Conservation (phyloP, 2,888 invertebrate genomes). For the Clistopyga incitator region DNA sequence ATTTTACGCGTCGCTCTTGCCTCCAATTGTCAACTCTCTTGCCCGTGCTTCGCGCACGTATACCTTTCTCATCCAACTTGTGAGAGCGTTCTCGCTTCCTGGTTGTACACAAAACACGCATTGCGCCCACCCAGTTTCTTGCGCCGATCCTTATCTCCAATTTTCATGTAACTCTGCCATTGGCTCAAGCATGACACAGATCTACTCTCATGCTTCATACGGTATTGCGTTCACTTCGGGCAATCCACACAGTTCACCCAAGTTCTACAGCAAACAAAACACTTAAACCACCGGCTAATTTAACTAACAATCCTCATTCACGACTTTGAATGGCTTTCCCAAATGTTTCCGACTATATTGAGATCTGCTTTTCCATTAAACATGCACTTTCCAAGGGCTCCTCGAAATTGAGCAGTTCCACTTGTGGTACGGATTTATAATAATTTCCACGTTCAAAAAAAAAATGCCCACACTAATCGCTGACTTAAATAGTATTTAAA, state of each 20-base stretch:
- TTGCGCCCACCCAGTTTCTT: conserved; percentile 29
- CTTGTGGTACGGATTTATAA: background rate
- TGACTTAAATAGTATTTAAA: too few relatives aligned
- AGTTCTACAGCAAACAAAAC: background rate
- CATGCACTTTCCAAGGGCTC: background rate
- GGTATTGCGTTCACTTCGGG: background rate
- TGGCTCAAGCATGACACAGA: background rate
- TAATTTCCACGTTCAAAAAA: too few relatives aligned
- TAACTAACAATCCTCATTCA: conserved; percentile 28
- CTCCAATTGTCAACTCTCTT: conserved; percentile 67
- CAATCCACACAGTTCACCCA: background rate
- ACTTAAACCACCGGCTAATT: conserved; percentile 38
- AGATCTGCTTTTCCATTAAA: too few relatives aligned
- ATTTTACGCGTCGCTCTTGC: conserved; percentile 76
- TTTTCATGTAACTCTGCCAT: conserved; percentile 13
- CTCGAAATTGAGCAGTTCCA: background rate
- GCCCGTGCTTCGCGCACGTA: conserved; percentile 37
- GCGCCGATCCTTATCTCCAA: conserved; percentile 9
- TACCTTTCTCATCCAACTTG: conserved; percentile 3
- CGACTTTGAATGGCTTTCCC: conserved; percentile 18
- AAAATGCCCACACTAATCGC: too few relatives aligned
- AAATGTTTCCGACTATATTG: conserved; percentile 27
- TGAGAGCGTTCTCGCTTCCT: background rate
- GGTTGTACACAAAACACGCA: conserved; percentile 24
- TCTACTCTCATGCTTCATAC: conserved; percentile 1